Evolutionary conservation across 2,797 vertebrate genomes (phyloP), one percentile per base, ranked within the genome.

Genomic region (Gobionotothen gibberifrons): DNA sequence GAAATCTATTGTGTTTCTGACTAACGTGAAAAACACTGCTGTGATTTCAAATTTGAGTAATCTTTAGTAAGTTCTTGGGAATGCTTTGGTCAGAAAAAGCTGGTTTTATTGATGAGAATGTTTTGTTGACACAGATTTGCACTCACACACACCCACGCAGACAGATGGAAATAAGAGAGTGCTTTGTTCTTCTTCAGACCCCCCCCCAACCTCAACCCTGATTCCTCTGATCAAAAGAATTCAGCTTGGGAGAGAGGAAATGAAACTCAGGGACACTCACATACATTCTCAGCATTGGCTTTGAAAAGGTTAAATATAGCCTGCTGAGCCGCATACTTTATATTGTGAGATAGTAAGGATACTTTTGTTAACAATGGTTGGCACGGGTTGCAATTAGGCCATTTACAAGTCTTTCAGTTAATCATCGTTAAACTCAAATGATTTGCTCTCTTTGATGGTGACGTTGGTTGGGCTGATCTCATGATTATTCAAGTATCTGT

Each of bases 171-270:
- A 78, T 83, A 69, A 81, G 74, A 76, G 70, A 69, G 22, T 13
- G 72, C 86, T 91, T 93, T 89, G 87, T 89, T 89, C 78, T 79
- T 65, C 19, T 52, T 42, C 68, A 46, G 66, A 77, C 76, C 63
- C 58, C 55, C 44, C 48, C 36, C 2, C 13, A 58, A 60, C 56
- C 32, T 63, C 42, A 47, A 39, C 72, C 74, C 73, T 72, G 81
- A 84, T 83, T 74, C 63, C 71, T 55, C 57, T 85, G 88, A 92
- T 92, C 85, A 89, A 90, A 93, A 76, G 66, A 62, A 63, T 76
- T 81, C 75, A 76, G 70, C 71, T 83, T 52, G 55, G 62, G 64
- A 73, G 60, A 74, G 85, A 76, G 86, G 86, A 89, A 92, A 85
- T 81, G 74, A 78, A 83, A 72, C 42, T 47, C 53, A 22, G 16